A percentile compares a stretch with the other conserved stretches of the same genome.
Conservation (phyloP, 2,888 invertebrate species). For the Cephus rjabovi region DNA sequence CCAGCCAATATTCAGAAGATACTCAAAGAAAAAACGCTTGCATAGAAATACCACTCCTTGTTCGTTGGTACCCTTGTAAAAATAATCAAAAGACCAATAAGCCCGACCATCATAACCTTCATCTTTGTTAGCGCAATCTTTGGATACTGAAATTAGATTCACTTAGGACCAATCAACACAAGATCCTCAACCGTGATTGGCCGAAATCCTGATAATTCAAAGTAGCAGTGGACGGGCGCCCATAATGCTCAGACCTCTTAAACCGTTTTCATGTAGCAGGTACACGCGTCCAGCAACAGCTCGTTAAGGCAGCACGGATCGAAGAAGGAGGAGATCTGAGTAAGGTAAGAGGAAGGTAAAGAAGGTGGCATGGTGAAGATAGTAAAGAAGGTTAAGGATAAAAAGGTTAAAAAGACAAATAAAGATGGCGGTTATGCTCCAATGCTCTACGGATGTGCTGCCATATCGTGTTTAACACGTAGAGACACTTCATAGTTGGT, state of each 20-base stretch:
- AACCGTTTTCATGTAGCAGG: background rate
- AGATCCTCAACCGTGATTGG: background rate
- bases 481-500: slow-evolving; percentile 42
- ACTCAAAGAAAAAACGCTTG: background rate
- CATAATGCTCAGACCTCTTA: background rate
- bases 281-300: background rate
- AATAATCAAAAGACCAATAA: background rate
- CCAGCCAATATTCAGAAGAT: background rate
- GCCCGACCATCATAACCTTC: background rate
- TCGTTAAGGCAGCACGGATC: background rate
- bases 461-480: slow-evolving; percentile 38
- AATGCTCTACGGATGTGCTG: background rate
- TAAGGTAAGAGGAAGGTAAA: background rate
- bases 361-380: background rate
- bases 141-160: background rate
- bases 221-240: background rate
- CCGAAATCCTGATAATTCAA: background rate
- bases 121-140: background rate
- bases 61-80: background rate
- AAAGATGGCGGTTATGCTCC: background rate
- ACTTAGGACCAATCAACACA: background rate
- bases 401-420: background rate
- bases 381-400: background rate
- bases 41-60: background rate
- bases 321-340: background rate